Conservation (phyloP, 2,888 invertebrate genomes). For the Byasa hedistus region DNA sequence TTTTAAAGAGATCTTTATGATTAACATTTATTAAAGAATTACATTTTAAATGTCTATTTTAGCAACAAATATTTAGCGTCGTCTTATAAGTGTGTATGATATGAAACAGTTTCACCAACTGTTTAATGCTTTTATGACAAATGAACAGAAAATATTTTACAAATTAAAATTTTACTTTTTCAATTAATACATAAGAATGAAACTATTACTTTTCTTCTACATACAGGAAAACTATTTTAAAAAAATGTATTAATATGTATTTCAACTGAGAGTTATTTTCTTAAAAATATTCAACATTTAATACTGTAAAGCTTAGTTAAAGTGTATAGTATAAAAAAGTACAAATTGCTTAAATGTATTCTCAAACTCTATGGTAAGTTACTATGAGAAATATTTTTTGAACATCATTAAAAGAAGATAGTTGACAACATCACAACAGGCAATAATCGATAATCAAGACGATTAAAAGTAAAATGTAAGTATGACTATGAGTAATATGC, state of each 20-base stretch:
- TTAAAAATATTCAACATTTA: not conserved
- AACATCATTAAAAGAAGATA: constrained; percentile 15
- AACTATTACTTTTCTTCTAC: not conserved
- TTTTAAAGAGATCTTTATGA: constrained; percentile 35
- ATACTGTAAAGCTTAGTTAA: constrained; percentile 20
- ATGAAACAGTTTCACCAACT: not conserved
- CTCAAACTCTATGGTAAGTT: constrained; percentile 22
- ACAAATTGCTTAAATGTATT: constrained; percentile 27
- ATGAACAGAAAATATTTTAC: not conserved
- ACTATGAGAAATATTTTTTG: constrained; percentile 2
- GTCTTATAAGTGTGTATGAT: constrained; percentile 8
- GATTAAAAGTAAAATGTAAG: constrained; percentile 22
- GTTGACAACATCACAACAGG: constrained; percentile 12
- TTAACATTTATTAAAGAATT: constrained; percentile 38
- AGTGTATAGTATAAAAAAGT: constrained; percentile 23
- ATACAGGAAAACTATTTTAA: not conserved
- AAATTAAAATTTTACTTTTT: not conserved
- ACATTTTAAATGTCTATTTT: constrained; percentile 36
- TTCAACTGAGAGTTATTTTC: not conserved
- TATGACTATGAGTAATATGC: constrained; percentile 6
- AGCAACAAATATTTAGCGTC: constrained; percentile 50
- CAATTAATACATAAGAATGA: not conserved
- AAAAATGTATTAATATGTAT: not conserved
- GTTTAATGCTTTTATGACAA: not conserved
- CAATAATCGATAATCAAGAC: constrained; percentile 14